Percentiles rank a stretch among this genome's conserved stretches.
Conservation (phyloP, 2,113 vertebrate species). For the Suncus etruscus region DNA sequence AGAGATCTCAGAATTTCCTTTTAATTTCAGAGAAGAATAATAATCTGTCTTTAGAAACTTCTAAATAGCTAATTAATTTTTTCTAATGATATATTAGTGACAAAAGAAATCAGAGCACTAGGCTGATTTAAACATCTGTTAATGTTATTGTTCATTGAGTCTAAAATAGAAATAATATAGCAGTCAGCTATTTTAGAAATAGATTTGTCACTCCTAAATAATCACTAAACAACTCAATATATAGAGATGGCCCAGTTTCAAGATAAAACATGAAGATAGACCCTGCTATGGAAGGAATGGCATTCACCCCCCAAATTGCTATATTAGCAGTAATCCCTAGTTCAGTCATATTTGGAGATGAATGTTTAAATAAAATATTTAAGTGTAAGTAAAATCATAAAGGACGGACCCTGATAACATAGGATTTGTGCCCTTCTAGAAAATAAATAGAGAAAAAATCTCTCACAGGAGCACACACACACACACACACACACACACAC, state of each 20-base stretch:
- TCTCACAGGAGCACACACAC: neutral
- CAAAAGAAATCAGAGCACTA: neutral
- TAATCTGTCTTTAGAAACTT: constrained; percentile 39
- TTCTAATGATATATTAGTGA: neutral
- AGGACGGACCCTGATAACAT: neutral
- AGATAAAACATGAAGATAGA: constrained; percentile 51
- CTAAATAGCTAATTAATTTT: constrained; percentile 40
- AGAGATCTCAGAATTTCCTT: neutral
- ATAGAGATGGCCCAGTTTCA: constrained; percentile 5
- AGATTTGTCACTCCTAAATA: constrained; percentile 37
- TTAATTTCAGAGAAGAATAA: neutral
- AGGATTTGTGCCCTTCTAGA: neutral
- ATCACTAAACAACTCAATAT: constrained; percentile 38
- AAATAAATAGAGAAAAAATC: neutral
- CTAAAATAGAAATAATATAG: constrained; percentile 53
- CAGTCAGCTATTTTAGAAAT: constrained; percentile 34
- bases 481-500: too few species aligned
- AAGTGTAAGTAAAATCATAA: neutral
- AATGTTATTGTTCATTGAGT: constrained; percentile 42
- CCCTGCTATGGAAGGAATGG: neutral
- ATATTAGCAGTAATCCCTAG: neutral
- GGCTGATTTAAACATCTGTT: constrained; percentile 51
- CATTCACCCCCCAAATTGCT: neutral
- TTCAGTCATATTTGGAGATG: neutral
- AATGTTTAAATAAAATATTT: neutral